These are phyloP conservation scores for Trichonephila inaurata DNA, from an alignment of 1,140 invertebrate species.

Conservation along the genomic window DNA sequence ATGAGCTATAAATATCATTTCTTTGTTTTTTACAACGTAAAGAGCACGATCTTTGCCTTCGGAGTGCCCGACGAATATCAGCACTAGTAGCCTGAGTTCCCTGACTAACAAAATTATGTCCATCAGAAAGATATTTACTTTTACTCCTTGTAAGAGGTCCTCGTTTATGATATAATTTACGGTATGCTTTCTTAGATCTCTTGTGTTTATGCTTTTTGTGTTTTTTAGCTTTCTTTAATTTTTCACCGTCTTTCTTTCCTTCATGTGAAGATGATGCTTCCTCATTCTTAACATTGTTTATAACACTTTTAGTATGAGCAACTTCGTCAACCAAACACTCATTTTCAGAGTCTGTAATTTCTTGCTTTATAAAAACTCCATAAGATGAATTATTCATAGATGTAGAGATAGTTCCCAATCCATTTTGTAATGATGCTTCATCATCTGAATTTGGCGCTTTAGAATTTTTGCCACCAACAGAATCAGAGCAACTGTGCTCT, in stretches of 20 bases:
- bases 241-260: background rate
- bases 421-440: too few relatives aligned
- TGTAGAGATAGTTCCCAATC: background rate
- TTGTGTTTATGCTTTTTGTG: background rate
- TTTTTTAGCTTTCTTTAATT: background rate
- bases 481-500: background rate
- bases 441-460: too few relatives aligned
- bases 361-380: background rate
- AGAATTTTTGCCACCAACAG: too few relatives aligned
- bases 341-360: background rate
- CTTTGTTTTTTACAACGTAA: background rate
- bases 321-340: background rate
- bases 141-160: background rate
- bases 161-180: background rate
- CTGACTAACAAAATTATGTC: slow-evolving; percentile 44
- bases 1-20: background rate
- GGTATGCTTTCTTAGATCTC: background rate
- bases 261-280: background rate
- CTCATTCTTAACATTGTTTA: background rate
- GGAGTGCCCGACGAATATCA: slow-evolving; percentile 43
- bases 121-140: background rate
- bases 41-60: slow-evolving; percentile 25
- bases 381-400: background rate
- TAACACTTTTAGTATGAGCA: background rate
- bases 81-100: slow-evolving; percentile 69